Evolutionary conservation across 2,113 vertebrate genomes (phyloP), one percentile per base, ranked within the genome.

Genomic region (Elgaria multicarinata): DNA sequence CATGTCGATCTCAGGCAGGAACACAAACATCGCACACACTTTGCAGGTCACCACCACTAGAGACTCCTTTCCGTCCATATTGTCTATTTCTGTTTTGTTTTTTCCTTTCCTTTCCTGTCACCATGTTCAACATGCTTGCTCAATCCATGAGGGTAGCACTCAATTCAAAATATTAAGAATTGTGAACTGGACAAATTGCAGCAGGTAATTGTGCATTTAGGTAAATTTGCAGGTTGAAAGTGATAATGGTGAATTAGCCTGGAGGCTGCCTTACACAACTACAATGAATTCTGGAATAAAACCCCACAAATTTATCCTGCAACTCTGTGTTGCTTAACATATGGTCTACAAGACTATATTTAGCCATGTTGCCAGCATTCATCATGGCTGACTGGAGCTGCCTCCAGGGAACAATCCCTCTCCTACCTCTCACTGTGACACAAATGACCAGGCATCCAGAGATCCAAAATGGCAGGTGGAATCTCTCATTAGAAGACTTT

Each of bases 301-400:
- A 24, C 44, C 77, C 72, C 53, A 69, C 26, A 22, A 44, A 84
- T 69, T 76, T 77, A 88, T 74, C n/a, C 39, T 88, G 69, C 10
- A 74, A 26, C 39, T 78, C 9, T 39, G 22, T 67, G 71, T 36
- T 46, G 87, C 24, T 89, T 39, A 84, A 84, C 58, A 67, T 76
- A 67, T 83, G 58, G 14, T 46, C 31, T 64, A 22, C 8, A 58
- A 89, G 22, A n/a, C 42, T 89, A 83, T 66, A 83, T 76, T 89
- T 84, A 83, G 55, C 33, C 33, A 31, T 64, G 71, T 77, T 62
- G 42, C 44, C 44, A 77, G 42, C 66, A 71, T 42, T 88, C 67
- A 81, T 72, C 66, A 72, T 55, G 66, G 78, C 36, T 82, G n/a
- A 88, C 9, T 72, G 36, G 26, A 71, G 4, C 14, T 69, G 62